phyloP scores from a whole-genome alignment of 2,888 invertebrate species.

The Stomorhina lunata region DNA sequence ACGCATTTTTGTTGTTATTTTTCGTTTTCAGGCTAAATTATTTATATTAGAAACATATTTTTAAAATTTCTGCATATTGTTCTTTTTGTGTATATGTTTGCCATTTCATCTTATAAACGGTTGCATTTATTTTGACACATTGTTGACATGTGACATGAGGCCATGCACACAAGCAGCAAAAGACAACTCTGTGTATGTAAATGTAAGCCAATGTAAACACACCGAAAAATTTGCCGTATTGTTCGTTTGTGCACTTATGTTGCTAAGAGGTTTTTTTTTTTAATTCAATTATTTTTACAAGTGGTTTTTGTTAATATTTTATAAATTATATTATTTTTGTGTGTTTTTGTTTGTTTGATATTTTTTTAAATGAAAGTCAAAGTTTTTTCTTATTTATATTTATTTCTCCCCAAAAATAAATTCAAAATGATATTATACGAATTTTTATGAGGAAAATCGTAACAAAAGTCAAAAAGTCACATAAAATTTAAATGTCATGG shows the following conservation, averaged over 20 bases:
- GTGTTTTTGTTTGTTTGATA: background rate
- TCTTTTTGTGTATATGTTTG: background rate
- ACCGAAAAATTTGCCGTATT: background rate
- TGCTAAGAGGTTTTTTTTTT: slow-evolving; percentile 14
- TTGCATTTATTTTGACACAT: slow-evolving; percentile 66
- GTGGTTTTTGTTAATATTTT: slow-evolving; percentile 39
- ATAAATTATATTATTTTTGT: slow-evolving; percentile 8
- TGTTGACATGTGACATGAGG: slow-evolving; percentile 64
- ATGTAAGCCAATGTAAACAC: background rate
- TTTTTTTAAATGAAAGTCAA: slow-evolving; percentile 53
- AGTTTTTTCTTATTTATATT: background rate
- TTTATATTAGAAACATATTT: no score
- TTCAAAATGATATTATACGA: background rate
- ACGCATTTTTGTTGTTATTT: slow-evolving; percentile 21
- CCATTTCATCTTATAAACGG: slow-evolving; percentile 48
- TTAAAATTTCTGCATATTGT: slow-evolving; percentile 16
- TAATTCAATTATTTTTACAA: slow-evolving; percentile 37
- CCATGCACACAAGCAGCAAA: background rate
- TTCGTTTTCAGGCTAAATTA: slow-evolving; percentile 23
- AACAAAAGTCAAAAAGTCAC: slow-evolving; percentile 14
- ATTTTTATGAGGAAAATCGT: background rate
- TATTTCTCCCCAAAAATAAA: background rate
- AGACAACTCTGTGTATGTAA: background rate
- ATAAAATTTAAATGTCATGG: slow-evolving; percentile 60
- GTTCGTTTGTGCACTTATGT: background rate